These are phyloP conservation scores for Acromyrmex heyeri DNA, from an alignment of 1,140 invertebrate species.

Conservation along the genomic window DNA sequence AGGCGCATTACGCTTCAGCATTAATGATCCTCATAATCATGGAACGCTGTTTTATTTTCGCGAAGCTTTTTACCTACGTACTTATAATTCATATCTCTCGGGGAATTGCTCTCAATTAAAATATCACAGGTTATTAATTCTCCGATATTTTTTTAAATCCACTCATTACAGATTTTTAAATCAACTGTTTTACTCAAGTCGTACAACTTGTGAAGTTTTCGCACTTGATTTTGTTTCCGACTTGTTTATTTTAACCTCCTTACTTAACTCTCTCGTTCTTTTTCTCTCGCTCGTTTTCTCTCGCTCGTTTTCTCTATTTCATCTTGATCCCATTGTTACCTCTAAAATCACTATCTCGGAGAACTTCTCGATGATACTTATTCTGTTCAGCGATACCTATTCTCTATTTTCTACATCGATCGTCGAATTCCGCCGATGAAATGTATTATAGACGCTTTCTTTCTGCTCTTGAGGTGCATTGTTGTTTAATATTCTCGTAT, in stretches of 20 bases:
- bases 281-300: background rate
- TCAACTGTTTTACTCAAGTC: background rate
- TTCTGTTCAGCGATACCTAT: background rate
- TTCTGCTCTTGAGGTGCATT: slow-evolving; percentile 41
- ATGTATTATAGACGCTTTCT: slow-evolving; percentile 54
- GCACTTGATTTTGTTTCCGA: slow-evolving; percentile 15
- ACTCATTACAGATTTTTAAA: background rate
- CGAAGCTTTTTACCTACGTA: background rate
- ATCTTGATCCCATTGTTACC: slow-evolving; percentile 32
- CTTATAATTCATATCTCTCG: background rate
- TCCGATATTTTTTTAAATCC: background rate
- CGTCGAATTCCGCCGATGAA: slow-evolving; percentile 53
- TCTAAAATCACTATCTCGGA: slow-evolving; percentile 1
- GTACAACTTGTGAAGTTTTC: background rate
- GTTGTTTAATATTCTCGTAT: slow-evolving; percentile 66
- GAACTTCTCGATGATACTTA: slow-evolving; percentile 2
- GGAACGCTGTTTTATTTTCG: background rate
- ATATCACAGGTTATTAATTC: background rate
- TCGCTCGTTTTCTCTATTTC: background rate
- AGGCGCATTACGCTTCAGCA: background rate
- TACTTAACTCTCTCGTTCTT: background rate
- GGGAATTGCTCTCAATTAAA: slow-evolving; percentile 13
- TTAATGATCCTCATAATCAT: background rate
- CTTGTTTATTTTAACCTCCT: background rate
- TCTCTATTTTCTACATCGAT: slow-evolving; percentile 13